These are phyloP conservation scores for Chlorodrepanis virens DNA, from an alignment of 2,113 vertebrate genomes.

Conservation along the genomic window DNA sequence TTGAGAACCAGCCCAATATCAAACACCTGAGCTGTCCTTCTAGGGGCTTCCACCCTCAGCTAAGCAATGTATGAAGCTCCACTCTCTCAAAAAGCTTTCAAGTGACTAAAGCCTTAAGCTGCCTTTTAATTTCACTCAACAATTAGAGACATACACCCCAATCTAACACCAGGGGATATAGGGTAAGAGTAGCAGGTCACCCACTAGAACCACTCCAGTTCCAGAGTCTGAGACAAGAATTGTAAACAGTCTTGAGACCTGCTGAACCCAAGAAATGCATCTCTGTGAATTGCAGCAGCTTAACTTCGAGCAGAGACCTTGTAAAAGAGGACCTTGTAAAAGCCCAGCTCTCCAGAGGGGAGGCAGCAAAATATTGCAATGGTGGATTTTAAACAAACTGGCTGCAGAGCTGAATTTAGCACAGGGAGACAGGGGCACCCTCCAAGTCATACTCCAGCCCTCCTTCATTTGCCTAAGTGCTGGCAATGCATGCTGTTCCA, in stretches of 20 bases:
- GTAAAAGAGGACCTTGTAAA: background rate
- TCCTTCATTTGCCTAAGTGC: background rate
- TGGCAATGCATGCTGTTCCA: background rate
- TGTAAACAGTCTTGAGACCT: background rate
- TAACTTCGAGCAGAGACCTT: background rate
- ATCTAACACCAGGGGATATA: fast-evolving
- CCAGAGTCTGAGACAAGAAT: background rate
- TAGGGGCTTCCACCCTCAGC: background rate
- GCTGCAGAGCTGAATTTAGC: background rate
- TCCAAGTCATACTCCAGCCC: background rate
- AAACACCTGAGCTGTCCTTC: background rate
- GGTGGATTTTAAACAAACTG: background rate
- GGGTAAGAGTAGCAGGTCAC: background rate
- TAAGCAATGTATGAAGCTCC: background rate
- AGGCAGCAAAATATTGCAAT: background rate
- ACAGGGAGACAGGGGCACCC: background rate
- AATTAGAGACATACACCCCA: background rate
- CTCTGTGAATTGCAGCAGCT: background rate
- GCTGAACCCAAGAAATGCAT: background rate
- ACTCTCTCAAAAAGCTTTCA: background rate
- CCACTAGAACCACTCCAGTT: background rate
- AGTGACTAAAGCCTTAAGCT: background rate
- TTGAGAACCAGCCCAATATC: background rate
- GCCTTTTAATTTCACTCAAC: background rate
- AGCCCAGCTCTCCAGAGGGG: background rate